Evolutionary conservation across 2,797 vertebrate species (phyloP).

Genomic region (Halcyon leucocephala): DNA sequence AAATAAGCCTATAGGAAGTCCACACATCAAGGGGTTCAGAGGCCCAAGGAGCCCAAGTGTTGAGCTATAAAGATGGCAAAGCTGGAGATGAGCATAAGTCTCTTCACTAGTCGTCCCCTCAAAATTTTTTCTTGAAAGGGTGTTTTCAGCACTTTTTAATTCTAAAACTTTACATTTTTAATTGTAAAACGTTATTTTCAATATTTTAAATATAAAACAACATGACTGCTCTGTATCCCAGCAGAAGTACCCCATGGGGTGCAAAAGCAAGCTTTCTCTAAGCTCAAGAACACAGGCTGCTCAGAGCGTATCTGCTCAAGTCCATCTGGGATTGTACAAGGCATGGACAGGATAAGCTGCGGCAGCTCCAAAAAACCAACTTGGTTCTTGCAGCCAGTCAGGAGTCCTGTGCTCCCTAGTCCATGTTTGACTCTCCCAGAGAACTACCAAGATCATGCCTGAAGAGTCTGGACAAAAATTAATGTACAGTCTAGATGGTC

Average conservation of each 20-base stretch:
- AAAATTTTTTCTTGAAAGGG: neutral
- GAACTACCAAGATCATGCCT: neutral
- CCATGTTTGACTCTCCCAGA: neutral
- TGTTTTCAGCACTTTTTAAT: neutral
- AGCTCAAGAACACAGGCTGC: neutral
- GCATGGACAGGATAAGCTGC: neutral
- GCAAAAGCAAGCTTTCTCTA: neutral
- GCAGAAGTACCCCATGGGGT: neutral
- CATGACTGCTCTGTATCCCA: rapidly evolving
- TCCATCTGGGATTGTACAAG: neutral
- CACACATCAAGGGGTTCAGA: neutral
- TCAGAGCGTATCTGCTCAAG: neutral
- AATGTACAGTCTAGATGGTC: neutral
- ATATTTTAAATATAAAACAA: neutral
- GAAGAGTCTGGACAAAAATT: neutral
- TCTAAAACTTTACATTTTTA: neutral
- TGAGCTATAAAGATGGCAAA: neutral
- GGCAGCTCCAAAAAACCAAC: neutral
- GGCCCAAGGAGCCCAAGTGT: neutral
- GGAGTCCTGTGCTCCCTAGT: neutral
- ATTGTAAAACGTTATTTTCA: neutral
- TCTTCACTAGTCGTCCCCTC: neutral
- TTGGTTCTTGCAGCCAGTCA: neutral
- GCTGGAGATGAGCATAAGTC: neutral
- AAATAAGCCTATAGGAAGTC: neutral